phyloP scores from a whole-genome alignment of 2,888 invertebrate genomes.

The Drosophila anomalipes region DNA sequence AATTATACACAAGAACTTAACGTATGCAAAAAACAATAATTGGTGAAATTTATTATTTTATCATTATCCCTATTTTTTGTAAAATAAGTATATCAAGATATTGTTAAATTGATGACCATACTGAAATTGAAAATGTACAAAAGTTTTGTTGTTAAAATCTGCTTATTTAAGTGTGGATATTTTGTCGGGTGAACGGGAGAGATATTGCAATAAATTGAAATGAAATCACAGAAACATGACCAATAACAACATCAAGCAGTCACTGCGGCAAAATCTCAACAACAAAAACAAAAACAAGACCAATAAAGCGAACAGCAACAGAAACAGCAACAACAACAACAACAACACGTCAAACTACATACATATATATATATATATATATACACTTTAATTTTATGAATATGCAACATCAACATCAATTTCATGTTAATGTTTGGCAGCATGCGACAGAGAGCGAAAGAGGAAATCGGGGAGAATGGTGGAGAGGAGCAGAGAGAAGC shows the following conservation, averaged over 20 bases:
- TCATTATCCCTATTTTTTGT: not conserved
- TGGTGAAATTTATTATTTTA: not conserved
- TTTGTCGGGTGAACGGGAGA: not conserved
- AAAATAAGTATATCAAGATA: not conserved
- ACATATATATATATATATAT: conserved; percentile 35
- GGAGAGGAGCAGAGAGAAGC: conserved; percentile 2
- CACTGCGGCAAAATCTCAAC: conserved; percentile 51
- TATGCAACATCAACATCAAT: conserved; percentile 69
- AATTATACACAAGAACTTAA: not conserved
- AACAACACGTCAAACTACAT: conserved; percentile 28
- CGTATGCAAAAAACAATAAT: not conserved
- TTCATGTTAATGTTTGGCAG: conserved; percentile 62
- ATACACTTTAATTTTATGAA: conserved; percentile 67
- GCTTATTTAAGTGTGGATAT: not conserved
- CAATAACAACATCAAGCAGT: conserved; percentile 15
- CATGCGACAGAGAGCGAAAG: conserved; percentile 32
- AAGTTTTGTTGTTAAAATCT: not conserved
- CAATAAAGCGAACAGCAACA: conserved; percentile 20
- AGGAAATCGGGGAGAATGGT: conserved; percentile 1
- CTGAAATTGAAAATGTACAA: not conserved
- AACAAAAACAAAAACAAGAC: conserved; percentile 32
- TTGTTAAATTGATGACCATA: not conserved
- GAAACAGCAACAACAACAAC: conserved; percentile 2
- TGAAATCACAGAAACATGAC: conserved; percentile 21
- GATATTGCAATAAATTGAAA: conserved; percentile 10